Percentiles rank a stretch among this genome's conserved stretches.
These are phyloP conservation scores for Cantharis rufa DNA, from an alignment of 2,888 invertebrate species.

Conservation along the genomic window DNA sequence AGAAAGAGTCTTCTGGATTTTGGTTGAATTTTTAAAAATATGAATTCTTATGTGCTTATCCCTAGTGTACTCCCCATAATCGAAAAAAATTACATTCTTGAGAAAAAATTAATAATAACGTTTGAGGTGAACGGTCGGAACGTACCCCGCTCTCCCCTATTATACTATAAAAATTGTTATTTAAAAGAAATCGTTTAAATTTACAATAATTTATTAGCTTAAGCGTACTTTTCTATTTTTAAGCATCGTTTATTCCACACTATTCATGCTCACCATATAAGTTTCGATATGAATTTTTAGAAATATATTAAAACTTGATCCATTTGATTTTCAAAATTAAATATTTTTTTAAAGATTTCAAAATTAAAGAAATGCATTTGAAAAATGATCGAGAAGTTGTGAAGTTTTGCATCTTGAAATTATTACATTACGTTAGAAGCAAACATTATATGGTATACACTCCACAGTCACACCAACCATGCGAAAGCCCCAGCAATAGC, in stretches of 20 bases:
- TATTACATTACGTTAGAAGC: not conserved
- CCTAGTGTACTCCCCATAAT: too few relatives aligned
- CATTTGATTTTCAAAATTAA: not conserved
- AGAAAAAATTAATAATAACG: not conserved
- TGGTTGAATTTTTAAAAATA: too few relatives aligned
- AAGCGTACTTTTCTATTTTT: not conserved
- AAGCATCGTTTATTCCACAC: not conserved
- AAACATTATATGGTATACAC: conserved; percentile 14
- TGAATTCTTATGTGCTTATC: too few relatives aligned
- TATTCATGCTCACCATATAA: not conserved
- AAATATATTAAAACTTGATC: not conserved
- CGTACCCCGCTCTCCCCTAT: not conserved
- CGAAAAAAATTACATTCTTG: too few relatives aligned
- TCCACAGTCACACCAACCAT: conserved; percentile 36
- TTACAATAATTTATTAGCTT: not conserved
- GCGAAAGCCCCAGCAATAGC: conserved; percentile 46
- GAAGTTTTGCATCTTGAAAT: too few relatives aligned
- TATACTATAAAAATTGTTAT: not conserved
- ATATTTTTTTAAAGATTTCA: not conserved
- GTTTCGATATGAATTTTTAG: not conserved
- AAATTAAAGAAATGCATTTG: too few relatives aligned
- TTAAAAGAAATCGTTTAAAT: not conserved
- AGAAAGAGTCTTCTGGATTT: too few relatives aligned
- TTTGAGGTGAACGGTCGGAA: not conserved
- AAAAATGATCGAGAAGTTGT: too few relatives aligned